These are phyloP conservation scores for Hemibagrus wyckioides DNA, from an alignment of 2,113 vertebrate genomes.

Conservation along the genomic window DNA sequence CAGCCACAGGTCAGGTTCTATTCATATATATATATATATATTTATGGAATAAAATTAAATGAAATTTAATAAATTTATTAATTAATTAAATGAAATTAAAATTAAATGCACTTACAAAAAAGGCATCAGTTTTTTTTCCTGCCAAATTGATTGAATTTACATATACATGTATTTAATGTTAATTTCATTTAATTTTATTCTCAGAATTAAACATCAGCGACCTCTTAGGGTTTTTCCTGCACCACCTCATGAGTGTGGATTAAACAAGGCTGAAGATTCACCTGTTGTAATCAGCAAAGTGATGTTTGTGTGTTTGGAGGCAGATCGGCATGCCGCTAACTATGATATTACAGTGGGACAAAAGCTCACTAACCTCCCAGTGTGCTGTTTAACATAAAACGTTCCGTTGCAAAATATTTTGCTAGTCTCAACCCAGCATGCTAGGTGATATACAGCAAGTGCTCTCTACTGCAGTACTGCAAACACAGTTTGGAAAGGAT, in stretches of 20 bases:
- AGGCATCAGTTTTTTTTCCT: too few relatives aligned
- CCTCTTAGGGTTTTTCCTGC: neutral
- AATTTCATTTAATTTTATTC: too few relatives aligned
- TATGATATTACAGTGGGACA: neutral
- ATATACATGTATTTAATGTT: too few relatives aligned
- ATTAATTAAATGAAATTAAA: too few relatives aligned
- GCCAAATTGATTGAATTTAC: too few relatives aligned
- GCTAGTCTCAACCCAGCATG: neutral
- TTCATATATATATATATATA: too few relatives aligned
- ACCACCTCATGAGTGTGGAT: neutral
- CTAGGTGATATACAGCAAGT: neutral
- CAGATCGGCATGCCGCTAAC: neutral
- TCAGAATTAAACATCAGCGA: neutral
- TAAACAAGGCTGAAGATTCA: constrained; percentile 13
- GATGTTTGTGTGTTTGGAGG: constrained; percentile 2
- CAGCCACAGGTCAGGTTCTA: too few relatives aligned
- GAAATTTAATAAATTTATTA: too few relatives aligned
- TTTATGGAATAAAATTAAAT: too few relatives aligned
- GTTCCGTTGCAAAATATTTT: neutral
- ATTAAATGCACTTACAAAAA: too few relatives aligned
- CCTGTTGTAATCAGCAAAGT: constrained; percentile 14
- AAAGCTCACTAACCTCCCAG: neutral
- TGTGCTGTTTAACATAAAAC: neutral
- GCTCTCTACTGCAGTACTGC: neutral
- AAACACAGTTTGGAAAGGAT: constrained; percentile 21